Evolutionary conservation across 2,888 invertebrate genomes (phyloP).

Genomic region (Tricholauxania praeusta): DNA sequence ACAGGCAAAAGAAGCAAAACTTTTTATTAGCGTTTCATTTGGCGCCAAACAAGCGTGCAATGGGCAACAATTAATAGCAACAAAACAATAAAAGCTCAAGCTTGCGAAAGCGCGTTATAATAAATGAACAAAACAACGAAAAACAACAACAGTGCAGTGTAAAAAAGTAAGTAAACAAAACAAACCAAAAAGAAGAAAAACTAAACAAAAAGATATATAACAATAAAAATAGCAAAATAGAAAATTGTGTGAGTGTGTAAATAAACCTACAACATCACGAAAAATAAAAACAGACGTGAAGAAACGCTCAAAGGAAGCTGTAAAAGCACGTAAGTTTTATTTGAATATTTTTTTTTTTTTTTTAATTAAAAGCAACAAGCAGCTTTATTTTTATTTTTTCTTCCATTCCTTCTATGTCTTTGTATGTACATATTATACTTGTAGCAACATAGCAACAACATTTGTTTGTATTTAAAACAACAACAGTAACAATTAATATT

Average conservation of each 20-base stretch:
- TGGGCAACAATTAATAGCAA: conserved; percentile 11
- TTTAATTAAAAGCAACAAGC: too few relatives aligned
- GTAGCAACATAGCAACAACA: too few relatives aligned
- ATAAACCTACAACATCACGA: not conserved
- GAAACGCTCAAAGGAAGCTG: too few relatives aligned
- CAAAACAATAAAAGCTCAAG: conserved; percentile 1
- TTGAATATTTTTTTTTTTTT: too few relatives aligned
- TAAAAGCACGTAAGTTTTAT: too few relatives aligned
- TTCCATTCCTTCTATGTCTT: too few relatives aligned
- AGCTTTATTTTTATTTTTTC: too few relatives aligned
- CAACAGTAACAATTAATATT: too few relatives aligned
- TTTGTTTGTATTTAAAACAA: too few relatives aligned
- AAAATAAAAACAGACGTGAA: not conserved
- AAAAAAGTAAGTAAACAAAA: not conserved
- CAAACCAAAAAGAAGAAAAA: not conserved
- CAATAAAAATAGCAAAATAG: conserved; percentile 3
- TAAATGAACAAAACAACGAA: not conserved
- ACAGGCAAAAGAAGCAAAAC: too few relatives aligned
- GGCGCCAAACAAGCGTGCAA: conserved; percentile 18
- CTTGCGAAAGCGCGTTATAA: not conserved
- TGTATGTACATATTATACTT: too few relatives aligned
- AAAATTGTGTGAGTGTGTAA: not conserved
- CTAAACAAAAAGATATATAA: not conserved
- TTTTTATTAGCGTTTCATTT: conserved; percentile 30
- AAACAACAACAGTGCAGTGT: not conserved